A percentile compares a stretch with the other conserved stretches of the same genome.
Evolutionary conservation across 2,797 vertebrate species (phyloP).

Genomic region (Hemibagrus guttatus): DNA sequence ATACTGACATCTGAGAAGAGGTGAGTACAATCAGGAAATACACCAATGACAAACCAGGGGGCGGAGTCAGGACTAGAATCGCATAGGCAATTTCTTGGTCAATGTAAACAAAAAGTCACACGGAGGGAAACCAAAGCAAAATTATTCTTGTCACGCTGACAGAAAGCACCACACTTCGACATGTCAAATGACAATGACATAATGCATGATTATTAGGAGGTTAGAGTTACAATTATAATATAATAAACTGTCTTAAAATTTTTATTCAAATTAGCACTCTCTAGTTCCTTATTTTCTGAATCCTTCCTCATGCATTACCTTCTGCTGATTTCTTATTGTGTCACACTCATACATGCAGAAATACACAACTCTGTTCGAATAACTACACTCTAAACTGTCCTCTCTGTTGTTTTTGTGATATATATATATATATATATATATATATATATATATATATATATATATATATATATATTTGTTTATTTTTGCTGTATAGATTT

Average conservation of each 20-base stretch:
- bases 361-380: not conserved
- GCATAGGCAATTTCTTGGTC: not conserved
- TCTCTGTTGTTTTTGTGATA: too few species aligned
- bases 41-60: not conserved
- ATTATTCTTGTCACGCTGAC: not conserved
- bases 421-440: too few species aligned
- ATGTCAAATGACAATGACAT: not conserved
- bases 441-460: too few species aligned
- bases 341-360: not conserved
- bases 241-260: not conserved
- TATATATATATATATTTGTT: too few species aligned
- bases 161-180: not conserved
- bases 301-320: not conserved
- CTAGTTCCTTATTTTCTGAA: not conserved
- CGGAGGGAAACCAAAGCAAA: not conserved
- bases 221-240: not conserved
- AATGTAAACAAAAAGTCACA: not conserved
- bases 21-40: not conserved
- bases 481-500: constrained; percentile 72
- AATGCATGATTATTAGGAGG: not conserved
- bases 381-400: not conserved
- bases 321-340: not conserved
- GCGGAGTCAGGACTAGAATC: not conserved
- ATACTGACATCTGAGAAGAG: not conserved
- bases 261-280: not conserved